Percentiles rank a stretch among this genome's conserved stretches.
Evolutionary conservation across 2,113 vertebrate genomes (phyloP).

Genomic region (Lophura nycthemera): DNA sequence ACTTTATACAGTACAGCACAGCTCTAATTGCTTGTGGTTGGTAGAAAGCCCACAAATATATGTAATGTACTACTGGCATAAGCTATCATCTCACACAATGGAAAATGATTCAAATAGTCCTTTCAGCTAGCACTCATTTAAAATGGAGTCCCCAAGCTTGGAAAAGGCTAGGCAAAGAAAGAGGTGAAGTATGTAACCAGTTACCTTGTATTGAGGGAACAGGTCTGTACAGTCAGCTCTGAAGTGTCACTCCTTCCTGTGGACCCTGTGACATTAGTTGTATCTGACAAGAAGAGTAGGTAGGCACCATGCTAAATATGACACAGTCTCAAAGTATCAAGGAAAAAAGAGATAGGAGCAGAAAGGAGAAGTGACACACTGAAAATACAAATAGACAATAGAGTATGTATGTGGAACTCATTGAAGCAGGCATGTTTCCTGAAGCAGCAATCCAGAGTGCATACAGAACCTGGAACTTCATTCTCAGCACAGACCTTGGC

Average conservation of each 20-base stretch:
- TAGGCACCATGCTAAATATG: background rate
- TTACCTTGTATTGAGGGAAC: background rate
- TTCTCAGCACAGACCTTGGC: background rate
- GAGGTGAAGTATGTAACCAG: background rate
- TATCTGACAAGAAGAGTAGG: background rate
- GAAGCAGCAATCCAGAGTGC: background rate
- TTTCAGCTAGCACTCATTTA: background rate
- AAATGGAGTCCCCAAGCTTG: background rate
- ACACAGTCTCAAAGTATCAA: background rate
- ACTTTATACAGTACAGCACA: background rate
- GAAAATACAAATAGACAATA: background rate
- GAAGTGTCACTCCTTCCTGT: background rate
- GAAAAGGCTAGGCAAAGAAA: background rate
- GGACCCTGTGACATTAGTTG: background rate
- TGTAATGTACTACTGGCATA: background rate
- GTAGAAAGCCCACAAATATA: background rate
- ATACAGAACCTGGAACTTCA: background rate
- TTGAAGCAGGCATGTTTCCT: background rate
- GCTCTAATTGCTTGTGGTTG: background rate
- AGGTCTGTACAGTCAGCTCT: background rate
- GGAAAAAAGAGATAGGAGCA: background rate
- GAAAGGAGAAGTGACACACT: background rate
- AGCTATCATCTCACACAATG: background rate
- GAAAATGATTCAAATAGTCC: background rate
- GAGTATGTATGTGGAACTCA: background rate